Evolutionary conservation across 53 echinoderm and acorn worm genomes (phyloP).

Genomic region (Holothuria leucospilota): DNA sequence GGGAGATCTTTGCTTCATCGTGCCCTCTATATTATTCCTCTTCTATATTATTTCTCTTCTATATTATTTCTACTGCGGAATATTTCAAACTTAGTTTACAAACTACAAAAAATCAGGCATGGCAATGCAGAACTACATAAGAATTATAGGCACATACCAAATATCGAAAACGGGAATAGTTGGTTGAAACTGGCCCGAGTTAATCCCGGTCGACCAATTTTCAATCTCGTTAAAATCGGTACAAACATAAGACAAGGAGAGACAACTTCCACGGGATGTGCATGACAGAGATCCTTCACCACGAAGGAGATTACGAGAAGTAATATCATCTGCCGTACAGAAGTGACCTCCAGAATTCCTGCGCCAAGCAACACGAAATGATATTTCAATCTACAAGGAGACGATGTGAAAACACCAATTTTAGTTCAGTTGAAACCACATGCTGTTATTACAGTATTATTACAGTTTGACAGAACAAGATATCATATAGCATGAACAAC

Average conservation of each 20-base stretch:
- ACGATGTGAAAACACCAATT: too few species aligned
- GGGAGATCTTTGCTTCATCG: too few species aligned
- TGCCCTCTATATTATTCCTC: too few species aligned
- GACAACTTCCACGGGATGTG: neutral
- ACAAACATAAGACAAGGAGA: neutral
- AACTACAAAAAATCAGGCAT: too few species aligned
- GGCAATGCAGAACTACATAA: too few species aligned
- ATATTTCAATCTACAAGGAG: slow-evolving; percentile 3
- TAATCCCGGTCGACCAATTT: slow-evolving; percentile 17
- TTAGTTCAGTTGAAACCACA: too few species aligned
- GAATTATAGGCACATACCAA: neutral
- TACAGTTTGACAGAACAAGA: too few species aligned
- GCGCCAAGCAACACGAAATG: slow-evolving; percentile 23
- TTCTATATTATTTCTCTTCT: too few species aligned
- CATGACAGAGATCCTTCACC: slow-evolving; percentile 16
- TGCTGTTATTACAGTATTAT: too few species aligned
- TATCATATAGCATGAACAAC: too few species aligned
- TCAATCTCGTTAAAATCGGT: slow-evolving; percentile 9
- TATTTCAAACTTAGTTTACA: too few species aligned
- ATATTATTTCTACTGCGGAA: too few species aligned
- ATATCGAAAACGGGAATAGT: neutral
- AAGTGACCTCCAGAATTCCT: neutral
- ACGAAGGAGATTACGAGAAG: neutral
- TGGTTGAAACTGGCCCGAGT: neutral
- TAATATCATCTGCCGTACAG: neutral